A percentile compares a stretch with the other conserved stretches of the same genome.
Conservation (phyloP, 2,797 vertebrate species). For the Notamacropus eugenii region DNA sequence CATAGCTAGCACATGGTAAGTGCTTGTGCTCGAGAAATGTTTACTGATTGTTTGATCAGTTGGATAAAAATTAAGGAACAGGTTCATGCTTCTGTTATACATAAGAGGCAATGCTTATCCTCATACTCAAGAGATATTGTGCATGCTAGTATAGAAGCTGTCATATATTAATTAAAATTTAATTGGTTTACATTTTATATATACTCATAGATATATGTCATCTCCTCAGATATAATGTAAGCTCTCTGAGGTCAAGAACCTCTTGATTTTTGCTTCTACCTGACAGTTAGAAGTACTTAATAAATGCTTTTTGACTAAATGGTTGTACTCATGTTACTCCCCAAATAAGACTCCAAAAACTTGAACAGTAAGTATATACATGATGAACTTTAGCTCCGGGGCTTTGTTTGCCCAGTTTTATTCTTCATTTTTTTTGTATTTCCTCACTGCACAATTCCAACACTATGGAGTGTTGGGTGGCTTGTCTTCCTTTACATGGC, state of each 20-base stretch:
- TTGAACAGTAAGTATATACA: neutral
- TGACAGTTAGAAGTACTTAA: neutral
- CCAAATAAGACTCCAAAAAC: neutral
- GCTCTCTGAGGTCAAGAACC: neutral
- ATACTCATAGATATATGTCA: neutral
- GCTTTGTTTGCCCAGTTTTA: neutral
- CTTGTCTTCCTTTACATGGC: neutral
- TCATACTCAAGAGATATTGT: neutral
- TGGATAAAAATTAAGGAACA: neutral
- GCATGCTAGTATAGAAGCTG: neutral
- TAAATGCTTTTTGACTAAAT: neutral
- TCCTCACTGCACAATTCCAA: neutral
- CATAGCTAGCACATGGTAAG: neutral
- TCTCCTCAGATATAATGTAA: neutral
- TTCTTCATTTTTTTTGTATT: neutral
- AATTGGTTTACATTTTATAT: constrained; percentile 13
- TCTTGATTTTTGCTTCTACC: neutral
- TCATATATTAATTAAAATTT: neutral
- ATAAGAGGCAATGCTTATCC: neutral
- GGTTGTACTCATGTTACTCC: neutral
- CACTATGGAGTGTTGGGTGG: neutral
- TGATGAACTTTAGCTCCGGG: neutral
- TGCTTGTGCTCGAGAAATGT: neutral
- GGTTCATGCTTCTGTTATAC: neutral
- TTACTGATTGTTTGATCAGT: neutral